Conservation (phyloP, 2,888 invertebrate genomes). For the Sarcophaga caerulescens region DNA sequence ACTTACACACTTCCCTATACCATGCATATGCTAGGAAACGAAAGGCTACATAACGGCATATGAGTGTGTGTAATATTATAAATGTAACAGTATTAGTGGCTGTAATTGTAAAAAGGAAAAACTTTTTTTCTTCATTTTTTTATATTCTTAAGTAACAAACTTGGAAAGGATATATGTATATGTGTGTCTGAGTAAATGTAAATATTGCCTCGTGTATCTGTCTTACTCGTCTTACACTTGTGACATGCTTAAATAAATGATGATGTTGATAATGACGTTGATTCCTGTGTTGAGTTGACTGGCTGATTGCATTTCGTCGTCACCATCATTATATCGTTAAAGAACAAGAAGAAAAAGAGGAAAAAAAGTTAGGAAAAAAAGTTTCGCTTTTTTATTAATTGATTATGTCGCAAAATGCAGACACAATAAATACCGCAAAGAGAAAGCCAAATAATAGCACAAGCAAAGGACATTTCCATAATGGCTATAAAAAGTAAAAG, state of each 20-base stretch:
- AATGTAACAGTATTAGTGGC: background rate
- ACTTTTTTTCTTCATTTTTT: background rate
- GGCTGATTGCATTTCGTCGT: conserved; percentile 58
- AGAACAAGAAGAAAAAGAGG: background rate
- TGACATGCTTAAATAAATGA: conserved; percentile 61
- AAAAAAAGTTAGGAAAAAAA: too few species aligned
- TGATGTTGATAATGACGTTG: conserved; percentile 37
- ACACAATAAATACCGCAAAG: conserved; percentile 47
- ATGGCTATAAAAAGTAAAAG: too few species aligned
- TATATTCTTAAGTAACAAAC: too few species aligned
- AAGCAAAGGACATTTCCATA: conserved; percentile 17
- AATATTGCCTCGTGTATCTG: conserved; percentile 18
- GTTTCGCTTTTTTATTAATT: conserved; percentile 39
- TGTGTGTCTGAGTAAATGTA: conserved; percentile 14
- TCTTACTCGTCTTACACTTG: conserved; percentile 28
- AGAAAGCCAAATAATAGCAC: conserved; percentile 17
- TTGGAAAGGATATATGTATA: background rate
- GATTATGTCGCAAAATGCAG: conserved; percentile 58
- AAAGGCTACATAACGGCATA: background rate
- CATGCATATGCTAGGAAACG: background rate
- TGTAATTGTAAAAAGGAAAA: background rate
- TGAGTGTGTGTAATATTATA: background rate
- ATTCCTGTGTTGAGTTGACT: conserved; percentile 57
- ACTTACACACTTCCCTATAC: background rate
- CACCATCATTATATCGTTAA: conserved; percentile 30